These are phyloP conservation scores for Dicaeum eximium DNA, from an alignment of 2,113 vertebrate species.

Conservation along the genomic window DNA sequence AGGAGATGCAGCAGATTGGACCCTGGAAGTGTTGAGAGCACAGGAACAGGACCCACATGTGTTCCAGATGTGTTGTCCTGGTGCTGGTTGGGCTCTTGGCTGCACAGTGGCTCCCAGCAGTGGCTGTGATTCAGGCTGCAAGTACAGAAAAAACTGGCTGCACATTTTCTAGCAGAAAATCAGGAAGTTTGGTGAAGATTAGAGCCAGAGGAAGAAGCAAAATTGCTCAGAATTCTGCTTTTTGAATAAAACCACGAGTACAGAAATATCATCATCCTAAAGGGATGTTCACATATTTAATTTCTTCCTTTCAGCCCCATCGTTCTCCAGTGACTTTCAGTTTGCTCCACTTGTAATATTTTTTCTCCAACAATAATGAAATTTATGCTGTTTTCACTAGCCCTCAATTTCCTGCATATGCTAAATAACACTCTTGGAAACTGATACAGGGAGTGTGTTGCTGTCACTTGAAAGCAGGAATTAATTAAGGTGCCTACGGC, in stretches of 20 bases:
- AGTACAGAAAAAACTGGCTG: background rate
- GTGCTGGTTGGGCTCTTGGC: background rate
- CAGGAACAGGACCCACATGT: rapidly evolving
- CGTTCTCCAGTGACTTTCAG: background rate
- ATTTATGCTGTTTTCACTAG: background rate
- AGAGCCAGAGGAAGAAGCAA: background rate
- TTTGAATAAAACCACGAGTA: background rate
- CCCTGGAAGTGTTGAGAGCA: background rate
- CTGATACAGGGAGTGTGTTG: background rate
- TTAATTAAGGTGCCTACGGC: background rate
- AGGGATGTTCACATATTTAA: background rate
- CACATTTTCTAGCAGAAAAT: background rate
- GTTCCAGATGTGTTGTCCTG: background rate
- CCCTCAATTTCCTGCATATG: background rate
- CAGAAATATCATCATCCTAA: background rate
- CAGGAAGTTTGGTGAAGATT: background rate
- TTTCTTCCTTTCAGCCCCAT: background rate
- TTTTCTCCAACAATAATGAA: background rate
- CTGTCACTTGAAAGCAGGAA: background rate
- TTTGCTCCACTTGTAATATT: background rate
- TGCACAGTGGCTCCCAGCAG: background rate
- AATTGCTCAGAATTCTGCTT: background rate
- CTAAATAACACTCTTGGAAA: background rate
- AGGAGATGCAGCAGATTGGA: background rate
- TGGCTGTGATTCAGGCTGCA: background rate